Evolutionary conservation across 2,113 vertebrate genomes (phyloP), one percentile per base, ranked within the genome.

Genomic region (Gavialis gangeticus): DNA sequence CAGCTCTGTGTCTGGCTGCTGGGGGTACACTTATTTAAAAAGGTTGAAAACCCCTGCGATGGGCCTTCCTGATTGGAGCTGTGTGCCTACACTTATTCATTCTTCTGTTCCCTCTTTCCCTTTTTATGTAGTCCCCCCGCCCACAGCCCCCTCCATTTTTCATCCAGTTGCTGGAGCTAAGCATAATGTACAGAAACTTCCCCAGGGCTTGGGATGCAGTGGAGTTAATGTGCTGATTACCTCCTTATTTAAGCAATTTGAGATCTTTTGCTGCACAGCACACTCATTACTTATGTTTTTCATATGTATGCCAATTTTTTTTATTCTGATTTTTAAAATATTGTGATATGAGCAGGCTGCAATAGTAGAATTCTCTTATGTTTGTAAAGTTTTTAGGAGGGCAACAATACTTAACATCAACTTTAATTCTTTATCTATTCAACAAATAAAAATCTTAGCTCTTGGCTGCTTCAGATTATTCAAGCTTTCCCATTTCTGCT

Each of bases 301-400:
- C 22, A 25, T 5, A 14, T 15, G 11, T 4, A 10, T 22, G 46
- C 46, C 3, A 54, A 3, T 63, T 64, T 24, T 4, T 25, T 81
- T 85, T 7, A 4, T 78, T 3, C 64, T 34, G 0, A 0, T 19
- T 34, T 10, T 21, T 7, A 57, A 28, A 59, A 15, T 13, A 5
- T 30, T 12, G 46, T 34, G 27, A 1, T 25, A 1, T 58, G 64
- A 77, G 55, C 54, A 85, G 75, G 21, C 7, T 7, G 13, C 59
- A 46, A 57, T 62, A 69, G 12, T 69, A 15, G 10, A 69, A 69
- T 11, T 4, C 9, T 82, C 12, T 21, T 59, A 14, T 12, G 13
- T 58, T 78, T 18, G 58, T 30, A 8, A 13, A 3, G 30, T 2
- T 62, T 56, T 76, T 18, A 54, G 55, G 21, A 67, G 19, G 28